Evolutionary conservation across 2,113 vertebrate genomes (phyloP).

Genomic region (Lophura nycthemera): DNA sequence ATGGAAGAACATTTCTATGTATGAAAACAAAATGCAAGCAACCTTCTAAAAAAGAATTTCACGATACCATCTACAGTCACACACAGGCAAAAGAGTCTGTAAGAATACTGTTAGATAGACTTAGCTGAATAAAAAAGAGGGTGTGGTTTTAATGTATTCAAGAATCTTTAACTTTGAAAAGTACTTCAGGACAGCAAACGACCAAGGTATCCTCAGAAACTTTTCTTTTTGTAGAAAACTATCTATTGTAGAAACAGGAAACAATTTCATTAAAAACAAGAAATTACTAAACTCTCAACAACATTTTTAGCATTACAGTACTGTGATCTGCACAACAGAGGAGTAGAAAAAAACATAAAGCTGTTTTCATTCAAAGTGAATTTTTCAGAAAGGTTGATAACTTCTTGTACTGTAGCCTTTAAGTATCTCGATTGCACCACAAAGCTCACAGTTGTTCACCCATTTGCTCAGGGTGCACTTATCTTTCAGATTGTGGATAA

Average conservation of each 20-base stretch:
- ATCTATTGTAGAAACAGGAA: background rate
- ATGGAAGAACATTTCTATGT: background rate
- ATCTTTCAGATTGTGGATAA: background rate
- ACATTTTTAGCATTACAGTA: background rate
- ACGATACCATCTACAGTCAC: background rate
- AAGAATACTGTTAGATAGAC: background rate
- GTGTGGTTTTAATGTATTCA: background rate
- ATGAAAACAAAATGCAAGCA: background rate
- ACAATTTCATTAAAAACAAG: background rate
- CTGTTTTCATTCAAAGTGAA: background rate
- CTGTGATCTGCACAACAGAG: background rate
- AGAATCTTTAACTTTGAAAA: background rate
- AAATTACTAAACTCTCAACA: background rate
- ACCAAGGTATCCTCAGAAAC: background rate
- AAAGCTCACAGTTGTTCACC: background rate
- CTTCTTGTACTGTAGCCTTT: background rate
- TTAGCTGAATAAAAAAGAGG: background rate
- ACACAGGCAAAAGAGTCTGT: background rate
- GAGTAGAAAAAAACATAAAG: background rate
- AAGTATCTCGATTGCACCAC: background rate
- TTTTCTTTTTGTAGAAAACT: background rate
- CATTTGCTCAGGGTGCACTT: background rate
- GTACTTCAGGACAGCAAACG: background rate
- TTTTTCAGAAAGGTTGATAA: background rate
- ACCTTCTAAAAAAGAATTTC: accelerated